phyloP scores from a whole-genome alignment of 2,888 invertebrate genomes.

The Eretmocerus hayati region DNA sequence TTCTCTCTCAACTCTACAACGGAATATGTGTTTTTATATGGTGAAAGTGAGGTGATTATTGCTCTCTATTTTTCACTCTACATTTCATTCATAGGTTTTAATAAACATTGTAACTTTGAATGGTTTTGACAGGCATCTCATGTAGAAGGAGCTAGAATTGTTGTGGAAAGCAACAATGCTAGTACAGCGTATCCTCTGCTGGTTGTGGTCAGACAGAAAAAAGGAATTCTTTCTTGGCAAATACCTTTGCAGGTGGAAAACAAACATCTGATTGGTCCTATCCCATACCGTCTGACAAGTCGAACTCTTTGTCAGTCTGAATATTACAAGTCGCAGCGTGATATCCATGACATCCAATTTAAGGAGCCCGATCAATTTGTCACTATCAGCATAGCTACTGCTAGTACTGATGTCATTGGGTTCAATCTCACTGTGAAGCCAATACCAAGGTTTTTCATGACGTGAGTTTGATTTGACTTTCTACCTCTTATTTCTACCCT shows the following conservation, averaged over 20 bases:
- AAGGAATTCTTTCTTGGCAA: slow-evolving; percentile 73
- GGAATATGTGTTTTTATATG: slow-evolving; percentile 42
- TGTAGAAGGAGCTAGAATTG: slow-evolving; percentile 35
- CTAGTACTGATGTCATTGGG: slow-evolving; percentile 52
- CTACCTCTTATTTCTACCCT: background rate
- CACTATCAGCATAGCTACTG: slow-evolving; percentile 60
- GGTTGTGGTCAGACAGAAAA: slow-evolving; percentile 67
- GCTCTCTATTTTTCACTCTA: slow-evolving; percentile 4
- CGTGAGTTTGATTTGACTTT: slow-evolving; percentile 5
- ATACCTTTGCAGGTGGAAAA: slow-evolving; percentile 60
- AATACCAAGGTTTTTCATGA: slow-evolving; percentile 52
- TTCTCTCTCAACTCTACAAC: slow-evolving; percentile 30
- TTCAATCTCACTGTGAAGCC: slow-evolving; percentile 56
- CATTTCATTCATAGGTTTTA: background rate
- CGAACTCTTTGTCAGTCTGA: slow-evolving; percentile 59
- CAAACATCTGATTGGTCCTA: slow-evolving; percentile 22
- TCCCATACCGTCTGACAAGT: slow-evolving; percentile 34
- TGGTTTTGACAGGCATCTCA: slow-evolving; percentile 22
- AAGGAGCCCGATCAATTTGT: slow-evolving; percentile 52
- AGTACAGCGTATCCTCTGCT: slow-evolving; percentile 58
- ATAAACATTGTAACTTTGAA: slow-evolving; percentile 6
- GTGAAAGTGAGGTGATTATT: slow-evolving; percentile 33
- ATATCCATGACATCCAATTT: no score
- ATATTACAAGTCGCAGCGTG: slow-evolving; percentile 47
- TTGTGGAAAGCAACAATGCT: slow-evolving; percentile 44